A percentile compares a stretch with the other conserved stretches of the same genome.
These are phyloP conservation scores for Bombylius major DNA, from an alignment of 2,888 invertebrate genomes.

Conservation along the genomic window DNA sequence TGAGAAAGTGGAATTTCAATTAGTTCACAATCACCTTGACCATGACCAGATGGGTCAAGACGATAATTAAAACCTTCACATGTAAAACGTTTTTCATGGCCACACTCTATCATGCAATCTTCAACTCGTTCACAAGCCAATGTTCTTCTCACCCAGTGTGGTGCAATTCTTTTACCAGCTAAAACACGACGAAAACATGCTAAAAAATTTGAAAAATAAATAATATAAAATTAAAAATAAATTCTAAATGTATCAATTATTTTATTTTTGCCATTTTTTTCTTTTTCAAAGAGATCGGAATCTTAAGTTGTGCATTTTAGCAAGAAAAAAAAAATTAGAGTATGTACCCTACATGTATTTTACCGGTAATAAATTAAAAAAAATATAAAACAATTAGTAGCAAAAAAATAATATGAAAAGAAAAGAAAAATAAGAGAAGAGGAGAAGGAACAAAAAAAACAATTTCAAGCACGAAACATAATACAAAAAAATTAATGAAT, in stretches of 20 bases:
- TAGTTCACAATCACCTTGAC: conserved; percentile 65
- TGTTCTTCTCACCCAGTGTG: conserved; percentile 54
- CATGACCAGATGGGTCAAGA: conserved; percentile 57
- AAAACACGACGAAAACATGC: conserved; percentile 68
- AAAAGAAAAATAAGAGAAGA: too few relatives aligned
- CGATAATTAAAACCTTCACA: conserved; percentile 79
- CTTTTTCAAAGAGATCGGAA: too few relatives aligned
- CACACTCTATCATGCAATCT: conserved; percentile 64
- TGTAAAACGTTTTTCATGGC: conserved; percentile 56
- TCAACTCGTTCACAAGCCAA: conserved; percentile 58
- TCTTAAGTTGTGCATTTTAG: not conserved
- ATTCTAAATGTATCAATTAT: not conserved
- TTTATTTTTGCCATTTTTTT: not conserved
- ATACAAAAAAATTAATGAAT: too few relatives aligned
- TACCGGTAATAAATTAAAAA: too few relatives aligned
- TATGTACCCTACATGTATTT: too few relatives aligned
- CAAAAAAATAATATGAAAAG: too few relatives aligned
- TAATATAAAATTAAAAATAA: not conserved
- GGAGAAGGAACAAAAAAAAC: too few relatives aligned
- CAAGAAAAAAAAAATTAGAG: not conserved
- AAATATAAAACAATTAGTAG: too few relatives aligned
- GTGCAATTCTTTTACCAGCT: conserved; percentile 57
- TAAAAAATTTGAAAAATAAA: conserved; percentile 27
- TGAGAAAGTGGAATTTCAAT: conserved; percentile 57
- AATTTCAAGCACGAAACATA: too few relatives aligned